These are phyloP conservation scores for Anodontia alba DNA, from an alignment of 2,888 invertebrate genomes.

Conservation along the genomic window DNA sequence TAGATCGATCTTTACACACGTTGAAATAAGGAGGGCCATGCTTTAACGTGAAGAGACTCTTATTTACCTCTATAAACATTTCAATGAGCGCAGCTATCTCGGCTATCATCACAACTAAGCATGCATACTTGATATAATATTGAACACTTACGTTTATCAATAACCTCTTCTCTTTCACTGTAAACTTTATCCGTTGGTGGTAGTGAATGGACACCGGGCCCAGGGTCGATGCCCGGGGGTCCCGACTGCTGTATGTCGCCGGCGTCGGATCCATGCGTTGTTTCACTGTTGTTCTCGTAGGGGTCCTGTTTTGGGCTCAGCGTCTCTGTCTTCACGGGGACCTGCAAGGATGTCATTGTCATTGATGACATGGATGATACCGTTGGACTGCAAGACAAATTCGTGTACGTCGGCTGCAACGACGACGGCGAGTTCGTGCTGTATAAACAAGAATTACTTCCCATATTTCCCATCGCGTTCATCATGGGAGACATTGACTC, in stretches of 20 bases:
- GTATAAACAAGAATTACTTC: slow-evolving; percentile 65
- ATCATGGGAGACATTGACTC: slow-evolving; percentile 59
- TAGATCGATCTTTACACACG: not conserved
- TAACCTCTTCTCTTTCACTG: not conserved
- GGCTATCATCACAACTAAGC: slow-evolving; percentile 11
- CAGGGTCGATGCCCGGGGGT: slow-evolving; percentile 4
- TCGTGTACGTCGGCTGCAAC: slow-evolving; percentile 70
- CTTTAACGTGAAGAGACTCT: slow-evolving; percentile 2
- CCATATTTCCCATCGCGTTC: slow-evolving; percentile 37
- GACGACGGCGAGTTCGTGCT: slow-evolving; percentile 64
- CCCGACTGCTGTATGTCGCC: slow-evolving; percentile 41
- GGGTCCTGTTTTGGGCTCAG: slow-evolving; percentile 53
- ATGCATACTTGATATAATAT: slow-evolving; percentile 16
- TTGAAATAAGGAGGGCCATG: slow-evolving; percentile 8
- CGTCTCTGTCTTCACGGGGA: slow-evolving; percentile 40
- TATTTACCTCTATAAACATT: slow-evolving; percentile 6
- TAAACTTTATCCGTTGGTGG: slow-evolving; percentile 28
- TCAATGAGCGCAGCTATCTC: not conserved
- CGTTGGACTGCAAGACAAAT: slow-evolving; percentile 67
- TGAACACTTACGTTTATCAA: slow-evolving; percentile 26
- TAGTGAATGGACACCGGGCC: slow-evolving; percentile 12
- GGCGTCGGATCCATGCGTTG: slow-evolving; percentile 51
- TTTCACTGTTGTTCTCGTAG: slow-evolving; percentile 43
- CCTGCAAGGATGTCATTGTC: slow-evolving; percentile 41
- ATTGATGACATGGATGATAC: slow-evolving; percentile 56